Conservation (phyloP, 2,888 invertebrate genomes). For the Thera britannica region DNA sequence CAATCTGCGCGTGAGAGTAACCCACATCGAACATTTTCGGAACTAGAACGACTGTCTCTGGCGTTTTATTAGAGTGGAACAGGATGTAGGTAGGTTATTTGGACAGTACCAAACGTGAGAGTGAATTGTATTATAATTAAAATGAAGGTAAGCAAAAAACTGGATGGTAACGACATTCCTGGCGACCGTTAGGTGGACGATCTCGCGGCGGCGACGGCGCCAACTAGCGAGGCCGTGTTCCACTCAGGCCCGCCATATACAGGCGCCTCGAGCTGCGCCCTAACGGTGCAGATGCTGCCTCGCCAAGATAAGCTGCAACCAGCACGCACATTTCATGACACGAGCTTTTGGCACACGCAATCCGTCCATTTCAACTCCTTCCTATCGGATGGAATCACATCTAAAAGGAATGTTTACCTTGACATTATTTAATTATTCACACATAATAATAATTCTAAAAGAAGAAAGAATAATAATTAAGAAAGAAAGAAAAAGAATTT, state of each 20-base stretch:
- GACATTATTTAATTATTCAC: not conserved
- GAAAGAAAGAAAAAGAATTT: no score
- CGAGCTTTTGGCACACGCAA: conserved; percentile 39
- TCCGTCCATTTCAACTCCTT: conserved; percentile 22
- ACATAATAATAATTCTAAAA: no score
- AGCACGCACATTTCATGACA: conserved; percentile 53
- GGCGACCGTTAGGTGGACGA: conserved; percentile 75
- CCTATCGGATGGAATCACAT: conserved; percentile 10
- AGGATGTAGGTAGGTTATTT: conserved; percentile 33
- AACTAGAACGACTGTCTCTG: conserved; percentile 40
- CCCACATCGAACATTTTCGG: conserved; percentile 46
- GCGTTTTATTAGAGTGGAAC: conserved; percentile 38
- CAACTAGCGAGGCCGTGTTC: conserved; percentile 38
- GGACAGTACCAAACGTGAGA: conserved; percentile 57
- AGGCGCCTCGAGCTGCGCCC: conserved; percentile 48
- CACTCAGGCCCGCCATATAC: conserved; percentile 46
- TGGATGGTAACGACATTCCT: conserved; percentile 76
- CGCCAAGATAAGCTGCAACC: conserved; percentile 52
- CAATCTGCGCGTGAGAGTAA: conserved; percentile 55
- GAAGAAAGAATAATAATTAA: no score
- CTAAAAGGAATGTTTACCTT: conserved; percentile 10
- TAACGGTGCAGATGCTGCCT: conserved; percentile 58
- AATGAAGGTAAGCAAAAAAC: conserved; percentile 67
- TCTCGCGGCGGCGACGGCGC: conserved; percentile 49
- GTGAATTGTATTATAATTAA: conserved; percentile 64